Percentiles rank a stretch among this genome's conserved stretches.
Conservation (phyloP, 2,888 invertebrate genomes). For the Callosobruchus maculatus region DNA sequence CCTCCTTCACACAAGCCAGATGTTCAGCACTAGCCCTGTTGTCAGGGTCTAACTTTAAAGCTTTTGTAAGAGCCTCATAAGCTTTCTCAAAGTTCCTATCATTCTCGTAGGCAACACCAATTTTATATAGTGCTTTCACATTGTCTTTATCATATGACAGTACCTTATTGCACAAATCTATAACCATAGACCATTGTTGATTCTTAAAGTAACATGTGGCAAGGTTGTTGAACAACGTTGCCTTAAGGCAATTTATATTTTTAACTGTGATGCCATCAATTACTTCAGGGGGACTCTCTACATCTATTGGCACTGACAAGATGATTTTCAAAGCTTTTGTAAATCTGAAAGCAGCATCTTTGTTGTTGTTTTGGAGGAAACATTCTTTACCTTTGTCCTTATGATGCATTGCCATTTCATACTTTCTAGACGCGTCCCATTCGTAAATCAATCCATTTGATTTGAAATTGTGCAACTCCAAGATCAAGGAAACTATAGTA, state of each 20-base stretch:
- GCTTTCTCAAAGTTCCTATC: conserved; percentile 66
- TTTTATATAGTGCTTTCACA: conserved; percentile 53
- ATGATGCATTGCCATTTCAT: conserved; percentile 46
- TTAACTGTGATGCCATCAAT: conserved; percentile 52
- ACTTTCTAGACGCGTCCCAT: conserved; percentile 46
- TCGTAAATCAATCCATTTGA: conserved; percentile 49
- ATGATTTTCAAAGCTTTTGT: conserved; percentile 70
- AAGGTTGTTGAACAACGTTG: conserved; percentile 75
- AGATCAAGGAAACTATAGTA: conserved; percentile 37
- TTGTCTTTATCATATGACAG: conserved; percentile 44
- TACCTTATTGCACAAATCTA: conserved; percentile 58
- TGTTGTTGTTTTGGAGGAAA: conserved; percentile 53
- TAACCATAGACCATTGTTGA: conserved; percentile 62
- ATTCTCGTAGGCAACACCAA: conserved; percentile 52
- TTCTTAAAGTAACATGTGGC: conserved; percentile 75
- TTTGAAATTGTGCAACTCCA: conserved; percentile 45
- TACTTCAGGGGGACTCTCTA: conserved; percentile 47
- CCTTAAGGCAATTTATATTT: conserved; percentile 58
- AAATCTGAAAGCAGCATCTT: conserved; percentile 72
- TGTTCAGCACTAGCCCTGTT: conserved; percentile 62
- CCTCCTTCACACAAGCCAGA: conserved; percentile 54
- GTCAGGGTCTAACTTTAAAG: conserved; percentile 59
- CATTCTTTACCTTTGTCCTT: conserved; percentile 58
- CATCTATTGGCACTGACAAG: conserved; percentile 58
- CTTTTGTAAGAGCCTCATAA: conserved; percentile 55